Evolutionary conservation across 2,797 vertebrate genomes (phyloP).

Genomic region (Pogoniulus pusillus): DNA sequence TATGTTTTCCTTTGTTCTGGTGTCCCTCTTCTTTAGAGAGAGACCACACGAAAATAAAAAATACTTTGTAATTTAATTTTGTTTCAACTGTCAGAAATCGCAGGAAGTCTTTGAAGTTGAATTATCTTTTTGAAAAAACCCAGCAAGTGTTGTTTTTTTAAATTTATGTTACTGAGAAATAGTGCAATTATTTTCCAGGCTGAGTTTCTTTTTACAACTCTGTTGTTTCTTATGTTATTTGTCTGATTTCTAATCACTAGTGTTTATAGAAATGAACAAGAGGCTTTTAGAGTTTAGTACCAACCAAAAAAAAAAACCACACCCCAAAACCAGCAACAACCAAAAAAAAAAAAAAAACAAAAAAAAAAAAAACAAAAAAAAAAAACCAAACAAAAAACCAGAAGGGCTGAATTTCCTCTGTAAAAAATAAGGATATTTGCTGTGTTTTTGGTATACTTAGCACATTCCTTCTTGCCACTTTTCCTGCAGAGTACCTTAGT

Average conservation of each 20-base stretch:
- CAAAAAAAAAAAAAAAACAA: too few relatives aligned
- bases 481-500: background rate
- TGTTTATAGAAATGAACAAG: background rate
- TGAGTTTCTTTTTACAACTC: constrained; percentile 6
- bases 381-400: background rate
- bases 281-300: background rate
- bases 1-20: constrained; percentile 49
- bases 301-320: too few relatives aligned
- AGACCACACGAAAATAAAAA: constrained; percentile 2
- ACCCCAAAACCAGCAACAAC: too few relatives aligned
- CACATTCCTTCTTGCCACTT: background rate
- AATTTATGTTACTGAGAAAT: constrained; percentile 45
- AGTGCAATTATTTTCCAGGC: background rate
- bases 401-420: background rate
- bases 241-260: background rate
- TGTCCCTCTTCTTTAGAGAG: constrained; percentile 32
- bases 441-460: background rate
- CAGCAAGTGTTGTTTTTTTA: constrained; percentile 12
- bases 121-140: background rate
- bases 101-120: constrained; percentile 56
- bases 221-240: background rate
- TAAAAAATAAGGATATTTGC: background rate
- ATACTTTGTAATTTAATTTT: constrained; percentile 51
- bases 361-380: too few relatives aligned
- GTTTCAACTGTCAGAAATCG: constrained; percentile 54